Evolutionary conservation across 2,888 invertebrate genomes (phyloP), one percentile per base, ranked within the genome.

Genomic region (Ametastegia equiseti): DNA sequence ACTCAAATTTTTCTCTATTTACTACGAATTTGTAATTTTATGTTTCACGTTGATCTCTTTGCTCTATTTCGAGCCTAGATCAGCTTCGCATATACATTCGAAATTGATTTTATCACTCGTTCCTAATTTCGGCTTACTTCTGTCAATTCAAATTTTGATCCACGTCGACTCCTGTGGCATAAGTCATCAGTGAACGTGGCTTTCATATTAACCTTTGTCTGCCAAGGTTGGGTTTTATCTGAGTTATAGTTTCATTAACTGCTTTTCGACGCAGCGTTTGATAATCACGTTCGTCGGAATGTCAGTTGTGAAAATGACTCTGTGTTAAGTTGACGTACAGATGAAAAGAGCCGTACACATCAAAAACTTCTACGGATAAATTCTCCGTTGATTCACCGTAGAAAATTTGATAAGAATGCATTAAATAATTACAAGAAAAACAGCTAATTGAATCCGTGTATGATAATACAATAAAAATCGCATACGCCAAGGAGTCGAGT

Each of bases 161-260:
- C 15, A 39, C 9, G 39, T 39, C 65, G 15, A 39, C 39, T 39
- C 19, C 39, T 39, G 65, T 67, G 65, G 7, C n/a, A 47, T 6
- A 23, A 57, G 19, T 13, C 23, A 13, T 19, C 19, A 39, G 27
- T 30, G 2, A 7, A 54, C 7, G 36, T 13, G 5, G 6, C 36
- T 33, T 33, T 19, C 54, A 19, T n/a, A n/a, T 57, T 39, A 33
- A 75, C 57, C 75, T 75, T 57, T 30, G 54, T 54, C 36, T 75
- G 36, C 36, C 57, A 15, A 60, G 15, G 36, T 57, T 57, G 23
- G 19, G 54, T 75, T n/a, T n/a, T 54, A 75, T 75, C 75, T 19
- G 54, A 54, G 47, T 47, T 30, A 6, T 54, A 54, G 54, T 54
- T 75, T 75, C n/a, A 9, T 75, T 71, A 36, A 9, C 1, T 54